Evolutionary conservation across 2,888 invertebrate genomes (phyloP).

Genomic region (Pecten maximus): DNA sequence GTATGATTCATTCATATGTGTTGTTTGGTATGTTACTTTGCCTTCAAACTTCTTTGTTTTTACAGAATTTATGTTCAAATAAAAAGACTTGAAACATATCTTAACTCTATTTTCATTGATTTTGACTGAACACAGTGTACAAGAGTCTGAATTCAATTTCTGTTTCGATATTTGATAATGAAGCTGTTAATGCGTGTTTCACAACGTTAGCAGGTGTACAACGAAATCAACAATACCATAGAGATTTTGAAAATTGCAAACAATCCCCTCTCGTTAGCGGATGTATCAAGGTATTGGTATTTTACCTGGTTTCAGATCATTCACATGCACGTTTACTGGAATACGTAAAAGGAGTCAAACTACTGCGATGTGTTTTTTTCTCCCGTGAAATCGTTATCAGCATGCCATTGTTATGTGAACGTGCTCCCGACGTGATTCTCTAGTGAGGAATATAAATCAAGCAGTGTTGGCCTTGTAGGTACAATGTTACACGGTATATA

Average conservation of each 20-base stretch:
- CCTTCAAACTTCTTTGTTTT: too few relatives aligned
- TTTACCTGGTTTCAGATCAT: background rate
- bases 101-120: too few relatives aligned
- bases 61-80: too few relatives aligned
- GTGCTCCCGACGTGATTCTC: background rate
- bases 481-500: background rate
- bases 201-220: background rate
- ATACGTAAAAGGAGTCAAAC: background rate
- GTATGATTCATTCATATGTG: too few relatives aligned
- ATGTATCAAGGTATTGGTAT: background rate
- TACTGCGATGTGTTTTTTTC: background rate
- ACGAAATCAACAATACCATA: background rate
- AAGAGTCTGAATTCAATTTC: too few relatives aligned
- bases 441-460: background rate
- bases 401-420: background rate
- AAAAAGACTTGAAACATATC: too few relatives aligned
- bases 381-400: background rate
- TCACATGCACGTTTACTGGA: background rate
- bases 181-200: background rate
- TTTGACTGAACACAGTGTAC: too few relatives aligned
- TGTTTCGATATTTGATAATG: too few relatives aligned
- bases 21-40: too few relatives aligned
- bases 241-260: slow-evolving; percentile 5
- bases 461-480: background rate
- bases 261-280: background rate